Evolutionary conservation across 1,140 invertebrate genomes (phyloP), one percentile per base, ranked within the genome.

Genomic region (Drosophila suzukii): DNA sequence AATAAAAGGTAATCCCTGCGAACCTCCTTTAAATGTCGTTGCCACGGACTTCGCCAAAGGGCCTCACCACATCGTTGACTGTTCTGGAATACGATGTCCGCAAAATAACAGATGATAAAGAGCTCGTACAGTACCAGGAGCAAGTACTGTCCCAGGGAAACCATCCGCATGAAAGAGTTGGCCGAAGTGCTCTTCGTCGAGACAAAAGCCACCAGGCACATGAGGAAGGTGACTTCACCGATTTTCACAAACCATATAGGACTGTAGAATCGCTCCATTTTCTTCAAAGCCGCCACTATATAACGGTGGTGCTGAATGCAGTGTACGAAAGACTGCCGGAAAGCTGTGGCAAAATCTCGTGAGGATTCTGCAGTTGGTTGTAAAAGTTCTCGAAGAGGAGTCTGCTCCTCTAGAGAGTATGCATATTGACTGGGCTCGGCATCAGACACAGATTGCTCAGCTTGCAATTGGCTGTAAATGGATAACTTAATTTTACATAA

Each of bases 31-130:
- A 80, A n/a, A 62, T 91, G 90, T 13, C 86, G 44, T 4, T 89
- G 81, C 90, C 90, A 91, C 41, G 90, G 88, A 72, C 86, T 89
- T 7, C 90, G 65, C 59, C 85, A 74, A 0, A 91, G 54, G 17
- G 90, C 86, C 32, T 90, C 89, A 0, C 89, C 91, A 30, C 90
- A 91, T 5, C 91, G 81, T 15, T 83, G 84, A 13, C 91, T 92
- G 27, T 91, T 89, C 36, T 90, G 71, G 53, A 77, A 89, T 13
- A 92, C 66, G 1, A 91, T 30, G 20, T 92, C 91, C 8, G 89
- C 81, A 34, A 86, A 91, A 56, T 92, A 92, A 38, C 88, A 91
- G 39, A 91, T 91, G 24, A 91, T 91, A 8, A 91, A 83, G 4
- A 92, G 62, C 50, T 91, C 90, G 27, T 71, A 85, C 2, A 81